Evolutionary conservation across 2,888 invertebrate genomes (phyloP).

Genomic region (Ophion obscuratus): DNA sequence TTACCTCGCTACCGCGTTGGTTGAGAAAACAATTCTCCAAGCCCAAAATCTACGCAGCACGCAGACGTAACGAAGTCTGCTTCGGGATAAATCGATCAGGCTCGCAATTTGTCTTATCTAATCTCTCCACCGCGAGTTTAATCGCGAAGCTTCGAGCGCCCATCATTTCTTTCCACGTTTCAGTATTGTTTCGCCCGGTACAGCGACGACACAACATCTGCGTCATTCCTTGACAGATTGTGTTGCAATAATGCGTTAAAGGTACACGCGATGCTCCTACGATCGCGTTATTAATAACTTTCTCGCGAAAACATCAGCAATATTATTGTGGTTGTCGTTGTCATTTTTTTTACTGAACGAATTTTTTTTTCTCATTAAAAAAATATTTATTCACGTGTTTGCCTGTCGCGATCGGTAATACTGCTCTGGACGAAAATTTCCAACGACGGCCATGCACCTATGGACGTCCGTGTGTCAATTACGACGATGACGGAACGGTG

Average conservation of each 20-base stretch:
- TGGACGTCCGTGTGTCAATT: conserved; percentile 40
- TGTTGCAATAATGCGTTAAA: not conserved
- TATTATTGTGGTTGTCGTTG: not conserved
- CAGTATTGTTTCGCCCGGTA: conserved; percentile 5
- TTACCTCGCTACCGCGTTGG: too few species aligned
- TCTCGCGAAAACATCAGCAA: not conserved
- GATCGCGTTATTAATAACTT: not conserved
- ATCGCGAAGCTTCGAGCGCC: conserved; percentile 47
- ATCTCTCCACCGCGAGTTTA: conserved; percentile 55
- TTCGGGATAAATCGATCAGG: conserved; percentile 44
- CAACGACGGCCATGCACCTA: conserved; percentile 16
- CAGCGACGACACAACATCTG: not conserved
- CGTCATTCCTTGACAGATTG: not conserved
- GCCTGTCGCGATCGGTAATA: conserved; percentile 17
- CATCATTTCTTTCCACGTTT: conserved; percentile 36
- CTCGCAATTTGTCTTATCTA: conserved; percentile 59
- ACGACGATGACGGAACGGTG: conserved; percentile 49
- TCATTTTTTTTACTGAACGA: not conserved
- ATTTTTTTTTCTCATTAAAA: not conserved
- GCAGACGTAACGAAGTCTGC: not conserved
- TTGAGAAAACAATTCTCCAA: conserved; percentile 16
- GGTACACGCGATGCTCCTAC: not conserved
- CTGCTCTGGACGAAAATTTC: conserved; percentile 41
- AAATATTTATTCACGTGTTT: conserved; percentile 6
- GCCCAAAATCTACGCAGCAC: not conserved